Percentiles rank a stretch among this genome's conserved stretches.
These are phyloP conservation scores for Fissipunctia ypsillon DNA, from an alignment of 2,888 invertebrate species.

Conservation along the genomic window DNA sequence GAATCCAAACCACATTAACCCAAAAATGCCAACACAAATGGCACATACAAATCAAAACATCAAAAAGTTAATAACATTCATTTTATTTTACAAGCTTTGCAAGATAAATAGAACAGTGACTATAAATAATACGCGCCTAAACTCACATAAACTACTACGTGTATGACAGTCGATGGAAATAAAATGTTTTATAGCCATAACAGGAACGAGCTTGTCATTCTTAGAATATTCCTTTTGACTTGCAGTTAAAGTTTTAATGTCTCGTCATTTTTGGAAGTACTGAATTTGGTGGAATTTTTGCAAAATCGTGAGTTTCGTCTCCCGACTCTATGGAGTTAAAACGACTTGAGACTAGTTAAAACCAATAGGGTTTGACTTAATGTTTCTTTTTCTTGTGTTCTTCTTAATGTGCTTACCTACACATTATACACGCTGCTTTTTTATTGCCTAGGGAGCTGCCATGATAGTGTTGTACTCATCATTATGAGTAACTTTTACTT, in stretches of 20 bases:
- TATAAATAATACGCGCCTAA: slow-evolving; percentile 66
- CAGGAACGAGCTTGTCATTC: slow-evolving; percentile 59
- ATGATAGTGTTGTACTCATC: too few relatives aligned
- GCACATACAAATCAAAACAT: slow-evolving; percentile 39
- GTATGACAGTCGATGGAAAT: slow-evolving; percentile 67
- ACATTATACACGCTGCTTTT: too few relatives aligned
- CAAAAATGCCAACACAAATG: slow-evolving; percentile 17
- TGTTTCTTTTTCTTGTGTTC: too few relatives aligned
- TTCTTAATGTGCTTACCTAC: too few relatives aligned
- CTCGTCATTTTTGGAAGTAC: slow-evolving; percentile 20
- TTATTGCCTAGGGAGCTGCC: too few relatives aligned
- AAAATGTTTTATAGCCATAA: slow-evolving; percentile 67
- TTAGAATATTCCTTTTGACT: slow-evolving; percentile 55
- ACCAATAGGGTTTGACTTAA: too few relatives aligned
- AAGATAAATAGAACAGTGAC: slow-evolving; percentile 60
- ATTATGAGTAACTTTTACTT: too few relatives aligned
- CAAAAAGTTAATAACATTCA: slow-evolving; percentile 46
- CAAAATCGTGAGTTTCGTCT: too few relatives aligned
- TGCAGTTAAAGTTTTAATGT: slow-evolving; percentile 52
- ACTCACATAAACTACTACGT: slow-evolving; percentile 64
- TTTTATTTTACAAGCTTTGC: slow-evolving; percentile 61
- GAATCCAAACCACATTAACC: slow-evolving; percentile 4
- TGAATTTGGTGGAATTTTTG: neutral
- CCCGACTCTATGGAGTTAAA: too few relatives aligned
- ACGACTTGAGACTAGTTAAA: too few relatives aligned